Conservation (phyloP, 2,113 vertebrate species). For the Puffinus mauretanicus region DNA sequence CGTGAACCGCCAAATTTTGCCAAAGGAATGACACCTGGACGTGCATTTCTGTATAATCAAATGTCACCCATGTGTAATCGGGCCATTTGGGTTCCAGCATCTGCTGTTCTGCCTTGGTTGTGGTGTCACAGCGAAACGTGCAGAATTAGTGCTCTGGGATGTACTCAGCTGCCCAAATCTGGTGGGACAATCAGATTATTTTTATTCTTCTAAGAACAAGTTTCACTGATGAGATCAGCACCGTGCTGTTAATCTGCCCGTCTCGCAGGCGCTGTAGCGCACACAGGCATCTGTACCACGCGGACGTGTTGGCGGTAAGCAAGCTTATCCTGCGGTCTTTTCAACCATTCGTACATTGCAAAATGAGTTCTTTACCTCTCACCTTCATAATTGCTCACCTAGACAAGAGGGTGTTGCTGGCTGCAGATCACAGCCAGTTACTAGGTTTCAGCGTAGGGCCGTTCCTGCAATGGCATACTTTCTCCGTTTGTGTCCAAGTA, state of each 20-base stretch:
- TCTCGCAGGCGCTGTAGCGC: neutral
- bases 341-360: neutral
- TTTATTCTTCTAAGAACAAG: neutral
- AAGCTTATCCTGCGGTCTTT: neutral
- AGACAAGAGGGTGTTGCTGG: neutral
- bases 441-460: neutral
- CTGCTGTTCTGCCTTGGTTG: neutral
- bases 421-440: neutral
- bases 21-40: neutral
- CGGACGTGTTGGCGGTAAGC: fast-evolving
- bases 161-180: neutral
- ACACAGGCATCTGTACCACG: neutral
- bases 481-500: neutral
- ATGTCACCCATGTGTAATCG: neutral
- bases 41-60: neutral
- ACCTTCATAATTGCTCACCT: neutral
- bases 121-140: neutral
- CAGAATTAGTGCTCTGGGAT: neutral
- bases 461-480: fast-evolving
- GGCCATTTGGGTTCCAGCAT: neutral
- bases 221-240: neutral
- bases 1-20: neutral
- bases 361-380: neutral
- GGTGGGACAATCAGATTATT: neutral
- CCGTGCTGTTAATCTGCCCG: neutral